phyloP scores from a whole-genome alignment of 2,113 vertebrate genomes.

The Catagonus wagneri region DNA sequence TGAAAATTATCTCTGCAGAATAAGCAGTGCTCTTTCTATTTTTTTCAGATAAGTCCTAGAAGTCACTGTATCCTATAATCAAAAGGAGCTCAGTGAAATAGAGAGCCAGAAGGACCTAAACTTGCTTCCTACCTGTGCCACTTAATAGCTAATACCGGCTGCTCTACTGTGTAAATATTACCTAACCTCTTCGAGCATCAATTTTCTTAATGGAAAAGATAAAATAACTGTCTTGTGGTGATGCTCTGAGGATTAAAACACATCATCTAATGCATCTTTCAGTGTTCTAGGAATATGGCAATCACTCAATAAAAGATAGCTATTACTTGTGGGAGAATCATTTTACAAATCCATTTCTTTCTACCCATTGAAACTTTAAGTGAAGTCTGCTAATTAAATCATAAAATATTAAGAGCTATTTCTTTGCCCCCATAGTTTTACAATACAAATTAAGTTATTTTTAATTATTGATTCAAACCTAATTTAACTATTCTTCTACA shows the following conservation, averaged over 20 bases:
- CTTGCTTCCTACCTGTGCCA: constrained; percentile 13
- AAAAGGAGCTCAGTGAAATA: constrained; percentile 36
- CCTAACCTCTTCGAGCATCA: not conserved
- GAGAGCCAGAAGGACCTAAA: not conserved
- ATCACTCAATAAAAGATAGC: constrained; percentile 9
- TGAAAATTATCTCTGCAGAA: not conserved
- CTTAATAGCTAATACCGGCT: not conserved
- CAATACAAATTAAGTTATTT: not conserved
- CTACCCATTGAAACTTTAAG: constrained; percentile 34
- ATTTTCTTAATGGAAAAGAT: constrained; percentile 18
- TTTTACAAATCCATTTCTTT: constrained; percentile 52
- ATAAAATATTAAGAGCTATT: constrained; percentile 2
- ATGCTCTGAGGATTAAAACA: constrained; percentile 36
- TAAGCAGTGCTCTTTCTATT: not conserved
- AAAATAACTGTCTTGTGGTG: not conserved
- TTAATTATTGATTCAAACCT: not conserved
- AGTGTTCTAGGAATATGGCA: not conserved
- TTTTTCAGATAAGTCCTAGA: not conserved
- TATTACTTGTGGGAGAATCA: not conserved
- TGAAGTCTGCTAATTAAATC: constrained; percentile 13
- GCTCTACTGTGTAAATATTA: not conserved
- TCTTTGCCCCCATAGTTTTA: not conserved
- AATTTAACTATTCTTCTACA: constrained; percentile 26
- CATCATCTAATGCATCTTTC: not conserved
- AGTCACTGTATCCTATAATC: not conserved